Evolutionary conservation across 2,888 invertebrate species (phyloP), one percentile per base, ranked within the genome.

Genomic region (Scaptomyza polygonia): DNA sequence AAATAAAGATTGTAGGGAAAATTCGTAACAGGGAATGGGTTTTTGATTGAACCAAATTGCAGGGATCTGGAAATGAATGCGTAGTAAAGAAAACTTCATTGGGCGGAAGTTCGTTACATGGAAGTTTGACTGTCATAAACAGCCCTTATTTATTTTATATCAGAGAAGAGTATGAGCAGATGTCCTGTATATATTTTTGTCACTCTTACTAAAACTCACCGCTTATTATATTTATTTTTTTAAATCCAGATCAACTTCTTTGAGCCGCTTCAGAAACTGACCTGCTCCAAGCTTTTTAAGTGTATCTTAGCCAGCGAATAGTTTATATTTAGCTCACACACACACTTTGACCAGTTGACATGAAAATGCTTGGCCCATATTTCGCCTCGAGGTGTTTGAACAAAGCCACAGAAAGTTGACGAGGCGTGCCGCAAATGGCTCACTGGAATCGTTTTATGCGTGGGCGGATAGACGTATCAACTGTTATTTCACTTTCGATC

Each of bases 341-440:
- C 80, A 71, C 81, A 77, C 80, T 86, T 76, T 77, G 84, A 74
- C 77, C 86, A 79, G 76, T 83, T 86, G 75, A 83, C 79, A 75
- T 67, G 70, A 55, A 62, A 71, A 61, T 53, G 64, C 68, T 67
- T 84, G 80, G 77, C 84, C 86, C 77, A 88, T 88, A 75, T 85
- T 55, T 11, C 16, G 5, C 42, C 14, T 14, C 9, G 9, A 7
- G n/a, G 47, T 11, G 44, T 48, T 71, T 45, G 25, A 79, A 42
- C 67, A 67, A 74, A 69, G 67, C 68, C 66, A 73, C 74, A 64
- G 83, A 39, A 79, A 83, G 62, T 86, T 88, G 83, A 68, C 83
- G 77, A 86, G 77, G 61, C 86, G 83, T 82, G 73, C 59, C 66
- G 65, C 34, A 57, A 45, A 43, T 52, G 49, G 64, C 49, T 36